These are phyloP conservation scores for Ispidina picta DNA, from an alignment of 2,797 vertebrate genomes.

Conservation along the genomic window DNA sequence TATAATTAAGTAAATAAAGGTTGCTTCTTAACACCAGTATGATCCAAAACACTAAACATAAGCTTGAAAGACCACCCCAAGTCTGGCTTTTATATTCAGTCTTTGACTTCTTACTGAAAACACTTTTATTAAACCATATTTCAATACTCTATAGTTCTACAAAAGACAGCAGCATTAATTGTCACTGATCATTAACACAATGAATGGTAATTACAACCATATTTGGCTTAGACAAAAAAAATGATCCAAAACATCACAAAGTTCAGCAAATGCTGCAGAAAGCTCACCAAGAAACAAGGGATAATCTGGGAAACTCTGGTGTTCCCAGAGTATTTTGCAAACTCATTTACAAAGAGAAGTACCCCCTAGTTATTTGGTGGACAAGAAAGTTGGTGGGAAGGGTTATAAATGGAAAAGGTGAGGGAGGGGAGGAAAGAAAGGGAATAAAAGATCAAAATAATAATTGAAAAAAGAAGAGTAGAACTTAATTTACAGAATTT, in stretches of 20 bases:
- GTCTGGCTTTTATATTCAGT: neutral
- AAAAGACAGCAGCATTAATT: neutral
- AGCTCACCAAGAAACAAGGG: fast-evolving
- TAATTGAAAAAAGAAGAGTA: too few relatives aligned
- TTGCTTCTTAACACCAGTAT: neutral
- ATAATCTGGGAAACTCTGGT: neutral
- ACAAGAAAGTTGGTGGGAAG: neutral
- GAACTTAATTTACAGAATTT: neutral
- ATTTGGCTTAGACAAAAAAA: neutral
- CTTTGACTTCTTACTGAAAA: neutral
- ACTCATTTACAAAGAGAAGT: neutral
- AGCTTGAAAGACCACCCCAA: neutral
- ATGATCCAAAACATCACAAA: neutral
- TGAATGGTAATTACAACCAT: neutral
- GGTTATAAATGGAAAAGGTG: neutral
- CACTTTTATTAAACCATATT: neutral
- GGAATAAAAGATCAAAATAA: neutral
- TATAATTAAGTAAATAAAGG: neutral
- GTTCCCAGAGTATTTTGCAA: neutral
- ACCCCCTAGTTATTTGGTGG: neutral
- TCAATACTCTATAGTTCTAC: neutral
- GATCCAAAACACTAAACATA: neutral
- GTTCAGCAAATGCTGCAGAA: fast-evolving
- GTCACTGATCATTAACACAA: neutral
- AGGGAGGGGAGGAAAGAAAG: fast-evolving